Evolutionary conservation across 2,888 invertebrate species (phyloP).

Genomic region (Boloria selene): DNA sequence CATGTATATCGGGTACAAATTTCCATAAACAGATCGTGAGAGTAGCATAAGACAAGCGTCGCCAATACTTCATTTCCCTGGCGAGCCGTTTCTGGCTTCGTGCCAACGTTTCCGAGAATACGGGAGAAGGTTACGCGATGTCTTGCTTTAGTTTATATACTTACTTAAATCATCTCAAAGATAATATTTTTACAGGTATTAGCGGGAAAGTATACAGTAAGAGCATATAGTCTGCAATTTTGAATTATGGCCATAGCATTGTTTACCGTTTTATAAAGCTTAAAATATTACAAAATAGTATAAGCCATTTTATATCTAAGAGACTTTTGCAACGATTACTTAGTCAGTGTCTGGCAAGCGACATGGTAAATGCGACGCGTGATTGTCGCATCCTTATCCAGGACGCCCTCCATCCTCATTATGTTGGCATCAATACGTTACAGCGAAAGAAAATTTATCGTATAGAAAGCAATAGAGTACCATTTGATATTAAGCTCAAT

Average conservation of each 20-base stretch:
- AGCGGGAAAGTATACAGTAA: slow-evolving; percentile 30
- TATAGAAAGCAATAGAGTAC: slow-evolving; percentile 30
- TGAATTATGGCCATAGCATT: too few species aligned
- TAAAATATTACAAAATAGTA: too few species aligned
- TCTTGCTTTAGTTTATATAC: slow-evolving; percentile 78
- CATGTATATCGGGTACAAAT: slow-evolving; percentile 57
- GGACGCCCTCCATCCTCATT: slow-evolving; percentile 77
- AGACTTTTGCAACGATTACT: slow-evolving; percentile 18
- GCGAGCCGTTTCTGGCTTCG: slow-evolving; percentile 65
- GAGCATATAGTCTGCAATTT: slow-evolving; percentile 1
- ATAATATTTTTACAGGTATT: slow-evolving; percentile 64
- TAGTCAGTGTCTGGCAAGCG: slow-evolving; percentile 36
- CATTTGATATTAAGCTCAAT: slow-evolving; percentile 45
- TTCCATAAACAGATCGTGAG: slow-evolving; percentile 74
- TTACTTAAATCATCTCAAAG: slow-evolving; percentile 76
- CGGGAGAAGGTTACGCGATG: slow-evolving; percentile 78
- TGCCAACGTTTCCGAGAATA: slow-evolving; percentile 79
- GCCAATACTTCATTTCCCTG: slow-evolving; percentile 74
- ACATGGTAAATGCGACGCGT: slow-evolving; percentile 48
- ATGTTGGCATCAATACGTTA: slow-evolving; percentile 40
- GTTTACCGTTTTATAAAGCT: too few species aligned
- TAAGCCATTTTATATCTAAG: too few species aligned
- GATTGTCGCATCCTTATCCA: slow-evolving; percentile 71
- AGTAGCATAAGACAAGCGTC: slow-evolving; percentile 67
- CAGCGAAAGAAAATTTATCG: slow-evolving; percentile 32